Evolutionary conservation across 1,140 invertebrate species (phyloP), one percentile per base, ranked within the genome.

Genomic region (Bactericera cockerelli): DNA sequence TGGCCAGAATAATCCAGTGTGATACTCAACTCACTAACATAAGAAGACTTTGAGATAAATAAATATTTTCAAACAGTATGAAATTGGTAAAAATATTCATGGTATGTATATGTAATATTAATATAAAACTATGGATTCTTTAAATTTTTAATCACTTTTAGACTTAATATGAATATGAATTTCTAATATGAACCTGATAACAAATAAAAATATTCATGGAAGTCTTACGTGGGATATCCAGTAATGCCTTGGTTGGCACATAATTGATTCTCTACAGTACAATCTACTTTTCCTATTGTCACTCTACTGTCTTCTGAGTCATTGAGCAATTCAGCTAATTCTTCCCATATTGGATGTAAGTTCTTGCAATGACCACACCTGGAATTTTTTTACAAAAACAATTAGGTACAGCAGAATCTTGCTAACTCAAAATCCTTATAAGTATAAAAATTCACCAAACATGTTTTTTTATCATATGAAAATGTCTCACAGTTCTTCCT

Each of bases 311-410:
- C 76, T 56, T 78, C 75, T 58, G 76, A 74, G n/a, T 73, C 68
- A 59, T 83, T 83, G 55, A 82, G 74, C 66, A 81, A 79, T 70
- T 83, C 79, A 1, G 81, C 84, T 62, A 87, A 69, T 65, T 82
- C 77, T 57, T 83, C 80, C 83, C 83, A 87, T 25, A 79, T 81
- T 3, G 83, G 83, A 31, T 73, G 71, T 57, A 87, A 67, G 64
- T 76, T 75, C 71, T 80, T 78, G 67, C 83, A 86, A 64, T 85
- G 81, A 1, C 79, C 79, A 66, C 83, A 86, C 84, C 84, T 86
- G 59, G 19, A 65, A 65, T 57, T 28, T 16, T 28, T 21, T 57
- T 13, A 42, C 10, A 60, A 42, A 49, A 59, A 54, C 22, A 6
- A 31, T n/a, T 56, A 56, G 39, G 39, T 10, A 11, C 21, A 19